Percentiles rank a stretch among this genome's conserved stretches.
phyloP scores from a whole-genome alignment of 2,888 invertebrate species.

The Gnatocerus cornutus region DNA sequence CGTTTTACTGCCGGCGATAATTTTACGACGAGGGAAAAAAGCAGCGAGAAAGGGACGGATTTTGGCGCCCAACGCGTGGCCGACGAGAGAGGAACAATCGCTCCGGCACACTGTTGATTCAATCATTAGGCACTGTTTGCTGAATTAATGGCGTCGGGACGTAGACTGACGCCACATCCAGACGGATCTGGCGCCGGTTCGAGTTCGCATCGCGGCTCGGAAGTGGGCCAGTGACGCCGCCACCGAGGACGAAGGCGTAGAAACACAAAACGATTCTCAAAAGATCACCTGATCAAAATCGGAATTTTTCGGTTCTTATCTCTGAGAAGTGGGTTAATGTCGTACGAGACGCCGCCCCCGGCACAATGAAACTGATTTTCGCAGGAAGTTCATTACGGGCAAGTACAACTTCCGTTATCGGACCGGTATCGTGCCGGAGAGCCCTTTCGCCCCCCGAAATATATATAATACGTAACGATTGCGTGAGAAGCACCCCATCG shows the following conservation, averaged over 20 bases:
- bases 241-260: constrained; percentile 23
- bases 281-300: constrained; percentile 5
- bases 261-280: background rate
- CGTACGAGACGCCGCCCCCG: background rate
- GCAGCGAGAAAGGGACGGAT: background rate
- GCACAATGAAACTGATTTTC: background rate
- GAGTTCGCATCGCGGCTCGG: constrained; percentile 35
- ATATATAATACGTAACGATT: constrained; percentile 49
- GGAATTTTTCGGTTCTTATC: background rate
- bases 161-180: constrained; percentile 67
- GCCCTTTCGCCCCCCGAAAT: constrained; percentile 23
- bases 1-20: constrained; percentile 37
- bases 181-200: constrained; percentile 57
- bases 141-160: constrained; percentile 70
- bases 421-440: constrained; percentile 26
- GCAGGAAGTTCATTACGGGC: too few species aligned
- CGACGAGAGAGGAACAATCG: constrained; percentile 27
- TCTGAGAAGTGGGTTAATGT: background rate
- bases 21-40: constrained; percentile 22
- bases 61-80: constrained; percentile 26
- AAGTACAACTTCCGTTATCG: constrained; percentile 12
- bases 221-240: constrained; percentile 47
- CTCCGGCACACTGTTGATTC: constrained; percentile 70
- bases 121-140: constrained; percentile 72
- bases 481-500: constrained; percentile 59